Evolutionary conservation across 1,140 invertebrate genomes (phyloP).

Genomic region (Diorhabda sublineata): DNA sequence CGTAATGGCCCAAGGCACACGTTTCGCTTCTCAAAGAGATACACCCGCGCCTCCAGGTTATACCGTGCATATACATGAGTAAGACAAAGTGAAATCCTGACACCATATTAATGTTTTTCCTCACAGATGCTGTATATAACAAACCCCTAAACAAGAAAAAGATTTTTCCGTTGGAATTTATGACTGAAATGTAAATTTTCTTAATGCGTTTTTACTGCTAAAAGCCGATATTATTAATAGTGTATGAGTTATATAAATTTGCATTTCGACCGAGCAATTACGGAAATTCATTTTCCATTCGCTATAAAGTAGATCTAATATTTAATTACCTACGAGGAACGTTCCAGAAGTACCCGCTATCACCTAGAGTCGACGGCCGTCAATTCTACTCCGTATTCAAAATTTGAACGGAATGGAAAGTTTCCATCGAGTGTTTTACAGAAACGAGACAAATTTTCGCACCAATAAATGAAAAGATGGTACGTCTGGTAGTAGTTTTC

Average conservation of each 20-base stretch:
- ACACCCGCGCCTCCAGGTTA: background rate
- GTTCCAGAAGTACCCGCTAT: no score
- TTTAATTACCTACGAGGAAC: no score
- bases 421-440: no score
- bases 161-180: slow-evolving; percentile 7
- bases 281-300: no score
- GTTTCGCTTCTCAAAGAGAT: background rate
- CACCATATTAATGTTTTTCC: slow-evolving; percentile 2
- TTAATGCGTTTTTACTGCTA: background rate
- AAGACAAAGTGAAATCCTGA: slow-evolving; percentile 2
- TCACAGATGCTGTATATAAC: background rate
- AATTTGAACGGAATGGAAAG: no score
- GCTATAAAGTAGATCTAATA: no score
- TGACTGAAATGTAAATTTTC: slow-evolving; percentile 6
- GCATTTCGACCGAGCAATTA: no score
- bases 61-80: background rate
- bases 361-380: no score
- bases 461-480: no score
- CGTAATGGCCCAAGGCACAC: background rate
- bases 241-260: background rate
- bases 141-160: background rate
- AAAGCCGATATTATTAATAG: background rate
- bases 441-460: no score
- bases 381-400: no score
- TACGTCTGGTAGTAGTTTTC: no score